Conservation (phyloP, 2,113 vertebrate species). For the Egretta garzetta region DNA sequence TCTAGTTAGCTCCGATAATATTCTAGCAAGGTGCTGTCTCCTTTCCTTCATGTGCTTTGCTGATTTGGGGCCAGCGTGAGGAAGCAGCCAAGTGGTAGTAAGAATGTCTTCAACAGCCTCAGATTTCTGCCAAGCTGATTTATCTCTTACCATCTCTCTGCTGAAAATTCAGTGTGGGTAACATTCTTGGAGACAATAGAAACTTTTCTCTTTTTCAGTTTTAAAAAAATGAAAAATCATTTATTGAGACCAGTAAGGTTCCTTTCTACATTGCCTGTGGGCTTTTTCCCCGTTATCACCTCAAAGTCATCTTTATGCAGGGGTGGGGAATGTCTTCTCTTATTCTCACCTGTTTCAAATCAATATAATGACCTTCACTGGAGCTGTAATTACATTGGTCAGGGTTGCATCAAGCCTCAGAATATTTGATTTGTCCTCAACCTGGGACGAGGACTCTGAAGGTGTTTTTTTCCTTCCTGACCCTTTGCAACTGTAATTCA, state of each 20-base stretch:
- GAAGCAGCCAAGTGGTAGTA: background rate
- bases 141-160: background rate
- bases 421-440: constrained; percentile 15
- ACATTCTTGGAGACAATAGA: background rate
- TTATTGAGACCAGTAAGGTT: background rate
- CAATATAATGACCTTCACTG: background rate
- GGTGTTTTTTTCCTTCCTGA: background rate
- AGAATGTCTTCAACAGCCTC: background rate
- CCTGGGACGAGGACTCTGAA: background rate
- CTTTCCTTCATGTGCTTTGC: background rate
- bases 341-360: background rate
- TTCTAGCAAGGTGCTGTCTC: background rate
- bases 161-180: background rate
- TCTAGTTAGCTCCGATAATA: background rate
- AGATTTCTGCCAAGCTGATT: background rate
- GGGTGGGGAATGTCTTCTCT: background rate
- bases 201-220: background rate
- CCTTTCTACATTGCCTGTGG: background rate
- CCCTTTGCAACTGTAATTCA: background rate
- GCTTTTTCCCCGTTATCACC: background rate
- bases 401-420: background rate
- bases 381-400: background rate
- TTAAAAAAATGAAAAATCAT: background rate
- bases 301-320: background rate
- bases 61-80: background rate